Percentiles rank a stretch among this genome's conserved stretches.
phyloP scores from a whole-genome alignment of 2,797 vertebrate species.

The Urophycis tenuis region DNA sequence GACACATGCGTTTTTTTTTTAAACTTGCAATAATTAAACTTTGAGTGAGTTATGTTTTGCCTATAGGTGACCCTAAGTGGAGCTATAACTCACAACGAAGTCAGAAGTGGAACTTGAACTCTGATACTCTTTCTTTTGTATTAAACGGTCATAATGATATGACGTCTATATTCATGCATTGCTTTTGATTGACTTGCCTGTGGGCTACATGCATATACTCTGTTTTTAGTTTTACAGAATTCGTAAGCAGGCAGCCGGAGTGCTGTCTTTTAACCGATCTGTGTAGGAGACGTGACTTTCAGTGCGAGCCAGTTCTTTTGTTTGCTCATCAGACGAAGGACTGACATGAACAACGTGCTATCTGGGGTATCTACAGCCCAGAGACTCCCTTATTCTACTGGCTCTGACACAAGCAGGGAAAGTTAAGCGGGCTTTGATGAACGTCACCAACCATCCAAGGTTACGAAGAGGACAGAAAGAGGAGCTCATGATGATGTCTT shows the following conservation, averaged over 20 bases:
- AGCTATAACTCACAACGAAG: no score
- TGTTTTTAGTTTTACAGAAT: neutral
- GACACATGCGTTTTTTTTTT: no score
- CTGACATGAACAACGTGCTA: conserved; percentile 40
- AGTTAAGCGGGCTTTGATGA: conserved; percentile 38
- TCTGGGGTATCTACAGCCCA: conserved; percentile 30
- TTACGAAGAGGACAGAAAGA: conserved; percentile 28
- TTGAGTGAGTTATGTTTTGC: no score
- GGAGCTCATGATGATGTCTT: conserved; percentile 18
- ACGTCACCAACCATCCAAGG: conserved; percentile 34
- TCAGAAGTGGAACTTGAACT: no score
- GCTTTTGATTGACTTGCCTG: neutral
- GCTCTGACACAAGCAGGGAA: conserved; percentile 51
- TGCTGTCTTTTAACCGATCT: conserved; percentile 34
- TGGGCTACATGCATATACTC: neutral
- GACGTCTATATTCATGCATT: neutral
- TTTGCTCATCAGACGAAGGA: conserved; percentile 38
- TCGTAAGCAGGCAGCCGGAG: conserved; percentile 8
- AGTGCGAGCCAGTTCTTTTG: conserved; percentile 39
- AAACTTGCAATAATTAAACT: no score
- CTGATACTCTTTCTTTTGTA: neutral
- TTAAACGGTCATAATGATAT: neutral
- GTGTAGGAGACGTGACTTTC: conserved; percentile 45
- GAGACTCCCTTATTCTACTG: conserved; percentile 15
- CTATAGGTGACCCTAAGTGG: no score